Percentiles rank a stretch among this genome's conserved stretches.
Conservation (phyloP, 2,888 invertebrate genomes). For the Heliconius ethilla region DNA sequence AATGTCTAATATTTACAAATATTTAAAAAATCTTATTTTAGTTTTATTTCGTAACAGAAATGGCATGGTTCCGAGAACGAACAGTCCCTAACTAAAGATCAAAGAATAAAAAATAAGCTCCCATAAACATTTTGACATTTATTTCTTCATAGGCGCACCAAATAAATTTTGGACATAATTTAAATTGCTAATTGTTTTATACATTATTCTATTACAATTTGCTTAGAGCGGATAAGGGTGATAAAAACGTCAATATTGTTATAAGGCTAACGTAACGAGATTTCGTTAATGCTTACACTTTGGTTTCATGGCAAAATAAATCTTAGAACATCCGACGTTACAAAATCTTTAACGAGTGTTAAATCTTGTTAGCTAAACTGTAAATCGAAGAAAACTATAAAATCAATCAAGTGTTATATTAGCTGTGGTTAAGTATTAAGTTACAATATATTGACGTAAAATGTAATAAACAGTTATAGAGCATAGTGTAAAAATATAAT, state of each 20-base stretch:
- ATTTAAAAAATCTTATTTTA: too few species aligned
- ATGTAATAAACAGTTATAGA: too few species aligned
- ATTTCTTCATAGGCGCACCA: background rate
- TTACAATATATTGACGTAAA: background rate
- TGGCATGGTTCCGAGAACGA: too few species aligned
- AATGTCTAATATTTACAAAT: too few species aligned
- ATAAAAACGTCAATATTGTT: constrained; percentile 34
- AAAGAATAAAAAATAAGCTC: too few species aligned
- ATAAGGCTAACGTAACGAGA: constrained; percentile 31
- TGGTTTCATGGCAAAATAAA: constrained; percentile 22
- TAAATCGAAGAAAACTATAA: background rate
- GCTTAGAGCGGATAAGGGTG: constrained; percentile 31
- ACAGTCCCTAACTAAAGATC: too few species aligned
- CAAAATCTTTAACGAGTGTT: constrained; percentile 14
- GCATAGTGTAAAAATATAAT: too few species aligned
- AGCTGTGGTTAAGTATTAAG: background rate
- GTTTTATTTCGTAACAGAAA: too few species aligned
- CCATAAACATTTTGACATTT: background rate
- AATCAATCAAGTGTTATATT: background rate
- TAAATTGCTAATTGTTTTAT: background rate
- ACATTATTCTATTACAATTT: constrained; percentile 10
- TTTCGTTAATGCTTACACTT: constrained; percentile 9
- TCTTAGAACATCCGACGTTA: constrained; percentile 8
- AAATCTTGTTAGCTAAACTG: constrained; percentile 8
- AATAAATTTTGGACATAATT: background rate